Evolutionary conservation across 2,113 vertebrate species (phyloP), one percentile per base, ranked within the genome.

Genomic region (Lagenorhynchus albirostris): DNA sequence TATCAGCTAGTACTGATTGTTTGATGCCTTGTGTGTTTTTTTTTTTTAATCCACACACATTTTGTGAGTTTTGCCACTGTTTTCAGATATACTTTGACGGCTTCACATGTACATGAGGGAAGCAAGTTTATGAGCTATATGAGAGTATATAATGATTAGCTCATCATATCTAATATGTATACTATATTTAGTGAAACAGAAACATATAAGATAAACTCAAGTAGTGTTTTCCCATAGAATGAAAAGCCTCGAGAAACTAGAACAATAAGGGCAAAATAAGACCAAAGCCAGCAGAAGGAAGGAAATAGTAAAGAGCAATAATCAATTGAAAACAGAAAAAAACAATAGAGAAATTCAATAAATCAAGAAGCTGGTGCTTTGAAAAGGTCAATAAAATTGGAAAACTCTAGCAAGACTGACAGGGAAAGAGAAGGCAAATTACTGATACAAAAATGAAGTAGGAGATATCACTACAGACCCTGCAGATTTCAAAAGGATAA

Each of bases 11-110:
- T 31, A 38, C 53, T 81, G 44, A 82, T 55, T 31, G 31, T 77
- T 91, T 77, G 25, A 25, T 82, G 60, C 7, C 71, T 62, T 58
- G 55, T 70, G 31, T 33, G 21, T 14, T 14, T 25, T 73, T 68
- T 93, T 91, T 88, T 79, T 68, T 41, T 7, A 55, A 77, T 36
- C 23, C 9, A 44, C 15, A 71, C 44, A 82, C 2, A 85, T 53
- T 81, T 93, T 93, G 31, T 79, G 95, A 90, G 31, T 85, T 94
- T 89, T 93, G 41, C 63, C 89, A 33, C 81, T 86, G 17, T 95
- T 95, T 92, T 89, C 50, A 50, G 60, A 26, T 94, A 33, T 63
- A 26, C 4, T 91, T 55, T 58, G 58, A 81, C 62, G 12, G 1
- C 20, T 73, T 94, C 84, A 90, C 47, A 62, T 94, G 80, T 87